Evolutionary conservation across 2,888 invertebrate species (phyloP), one percentile per base, ranked within the genome.

Genomic region (Lumbricus terrestris): DNA sequence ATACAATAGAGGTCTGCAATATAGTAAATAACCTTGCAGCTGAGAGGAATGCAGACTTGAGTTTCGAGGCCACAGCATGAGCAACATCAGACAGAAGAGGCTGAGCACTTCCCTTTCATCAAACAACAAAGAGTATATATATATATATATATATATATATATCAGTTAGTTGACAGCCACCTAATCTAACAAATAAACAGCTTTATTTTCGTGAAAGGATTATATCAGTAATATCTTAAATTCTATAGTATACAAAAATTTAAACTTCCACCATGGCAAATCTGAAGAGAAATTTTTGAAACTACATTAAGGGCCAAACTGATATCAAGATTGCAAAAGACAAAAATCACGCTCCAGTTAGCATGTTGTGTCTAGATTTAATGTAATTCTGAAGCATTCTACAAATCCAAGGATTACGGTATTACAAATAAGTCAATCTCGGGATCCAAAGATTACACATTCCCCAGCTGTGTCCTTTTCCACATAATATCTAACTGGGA

Each of bases 11-110:
- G 40, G 29, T 40, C 88, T 35, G 23, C 34, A 85, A 85, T 18
- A 47, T 18, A 47, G 42, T 89, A 54, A 34, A 91, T 92, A 93
- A 95, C 95, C 95, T 95, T 83, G 95, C 95, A 91, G 95, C 95
- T 90, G 94, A 95, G 92, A 95, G 93, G 15, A 95, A 92, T 33
- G 95, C 95, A 91, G 95, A 95, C 94, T 97, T 97, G 42, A 95
- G 93, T 91, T 97, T 98, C 94, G 96, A 97, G 2, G 98, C 98
- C 89, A 98, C 97, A 90, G 97, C 98, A 94, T 97, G 97, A 0
- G 98, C 98, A n/a, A 98, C 97, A 94, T 98, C 98, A 89, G 97
- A 97, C 29, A 98, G 95, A 29, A 97, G 96, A 0, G 97, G 97
- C 47, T 97, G 97, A 34, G 97, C 96, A 90, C 97, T 97, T 37